Evolutionary conservation across 2,113 vertebrate species (phyloP).

Genomic region (Bubalus kerabau): DNA sequence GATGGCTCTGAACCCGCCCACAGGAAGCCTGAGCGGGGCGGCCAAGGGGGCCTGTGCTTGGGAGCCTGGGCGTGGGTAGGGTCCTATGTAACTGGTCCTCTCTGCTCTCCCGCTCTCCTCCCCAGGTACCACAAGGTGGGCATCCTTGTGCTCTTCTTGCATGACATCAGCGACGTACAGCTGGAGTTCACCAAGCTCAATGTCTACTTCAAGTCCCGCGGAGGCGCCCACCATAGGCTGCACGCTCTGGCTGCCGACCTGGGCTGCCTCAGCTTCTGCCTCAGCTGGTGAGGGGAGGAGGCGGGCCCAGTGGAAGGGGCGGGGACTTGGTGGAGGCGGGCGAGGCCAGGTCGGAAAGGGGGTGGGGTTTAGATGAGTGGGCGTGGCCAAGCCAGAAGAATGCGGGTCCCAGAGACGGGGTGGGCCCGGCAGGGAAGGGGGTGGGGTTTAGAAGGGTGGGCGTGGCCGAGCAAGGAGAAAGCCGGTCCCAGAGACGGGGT

Average conservation of each 20-base stretch:
- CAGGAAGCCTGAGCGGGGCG: neutral
- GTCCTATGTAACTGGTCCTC: neutral
- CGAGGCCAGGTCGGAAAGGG: neutral
- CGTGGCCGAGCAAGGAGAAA: too few relatives aligned
- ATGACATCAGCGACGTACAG: slow-evolving; percentile 92
- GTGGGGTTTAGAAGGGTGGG: neutral
- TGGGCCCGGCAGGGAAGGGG: neutral
- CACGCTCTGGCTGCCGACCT: slow-evolving; percentile 89
- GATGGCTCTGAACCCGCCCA: neutral
- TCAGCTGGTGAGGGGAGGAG: slow-evolving; percentile 85
- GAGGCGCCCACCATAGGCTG: slow-evolving; percentile 82
- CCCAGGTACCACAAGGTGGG: slow-evolving; percentile 95
- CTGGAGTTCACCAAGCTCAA: slow-evolving; percentile 98
- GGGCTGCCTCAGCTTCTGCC: slow-evolving; percentile 89
- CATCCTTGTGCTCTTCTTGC: slow-evolving; percentile 94
- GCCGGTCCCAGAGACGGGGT: accelerated
- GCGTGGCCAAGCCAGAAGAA: neutral
- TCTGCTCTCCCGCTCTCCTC: accelerated
- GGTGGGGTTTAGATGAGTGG: neutral
- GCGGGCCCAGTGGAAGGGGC: accelerated
- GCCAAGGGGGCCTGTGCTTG: neutral
- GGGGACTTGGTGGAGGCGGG: neutral
- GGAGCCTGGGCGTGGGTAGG: neutral
- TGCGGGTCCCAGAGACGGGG: accelerated
- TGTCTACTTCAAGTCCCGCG: slow-evolving; percentile 93